Percentiles rank a stretch among this genome's conserved stretches.
phyloP scores from a whole-genome alignment of 2,113 vertebrate genomes.

The Nannospalax galili region DNA sequence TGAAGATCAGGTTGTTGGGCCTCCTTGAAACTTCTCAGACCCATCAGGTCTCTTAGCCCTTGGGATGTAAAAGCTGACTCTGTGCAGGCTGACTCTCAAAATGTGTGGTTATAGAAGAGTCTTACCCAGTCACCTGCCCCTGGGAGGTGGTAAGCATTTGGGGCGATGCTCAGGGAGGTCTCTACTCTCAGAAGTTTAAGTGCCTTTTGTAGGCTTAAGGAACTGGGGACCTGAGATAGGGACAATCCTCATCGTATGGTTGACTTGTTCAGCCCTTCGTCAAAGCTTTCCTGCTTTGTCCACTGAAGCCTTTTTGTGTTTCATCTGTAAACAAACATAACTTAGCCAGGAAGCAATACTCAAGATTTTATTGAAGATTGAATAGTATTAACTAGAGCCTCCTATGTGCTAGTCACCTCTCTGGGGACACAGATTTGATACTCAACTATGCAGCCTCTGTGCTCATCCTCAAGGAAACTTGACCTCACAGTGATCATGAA shows the following conservation, averaged over 20 bases:
- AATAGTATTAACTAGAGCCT: background rate
- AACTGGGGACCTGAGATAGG: background rate
- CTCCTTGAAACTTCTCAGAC: background rate
- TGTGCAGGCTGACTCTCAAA: fast-evolving
- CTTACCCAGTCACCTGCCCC: background rate
- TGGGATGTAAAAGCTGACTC: background rate
- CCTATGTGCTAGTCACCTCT: background rate
- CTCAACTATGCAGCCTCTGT: background rate
- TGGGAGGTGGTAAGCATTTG: background rate
- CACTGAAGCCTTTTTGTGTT: background rate
- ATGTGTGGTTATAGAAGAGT: background rate
- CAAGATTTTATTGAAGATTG: background rate
- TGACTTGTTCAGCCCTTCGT: background rate
- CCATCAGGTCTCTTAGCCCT: background rate
- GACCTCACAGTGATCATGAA: background rate
- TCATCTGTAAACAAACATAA: background rate
- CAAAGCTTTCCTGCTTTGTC: background rate
- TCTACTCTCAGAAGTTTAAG: background rate
- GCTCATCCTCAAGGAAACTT: background rate
- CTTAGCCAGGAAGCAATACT: background rate
- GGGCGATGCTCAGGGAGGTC: background rate
- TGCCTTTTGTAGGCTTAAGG: background rate
- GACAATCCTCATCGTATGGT: background rate
- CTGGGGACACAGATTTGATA: background rate
- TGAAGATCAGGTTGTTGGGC: background rate